Base-by-base conservation (phyloP, 2,888 invertebrate genomes). In the Odontomyia ornata region DNA sequence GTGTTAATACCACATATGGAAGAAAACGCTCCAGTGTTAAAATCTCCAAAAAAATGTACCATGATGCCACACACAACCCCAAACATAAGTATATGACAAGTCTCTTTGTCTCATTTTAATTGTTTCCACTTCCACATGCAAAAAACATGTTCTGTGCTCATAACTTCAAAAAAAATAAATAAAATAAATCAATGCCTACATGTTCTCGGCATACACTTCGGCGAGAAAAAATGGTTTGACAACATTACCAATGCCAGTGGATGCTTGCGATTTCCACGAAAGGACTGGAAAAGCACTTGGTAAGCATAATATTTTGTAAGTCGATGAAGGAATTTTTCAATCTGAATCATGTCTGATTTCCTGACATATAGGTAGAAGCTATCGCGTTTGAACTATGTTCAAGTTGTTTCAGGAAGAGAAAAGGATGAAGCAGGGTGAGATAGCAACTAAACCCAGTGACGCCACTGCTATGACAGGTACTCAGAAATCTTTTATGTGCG, bases 311-410 rank as follows among this genome's bases (percentile, higher is more conserved):
- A 52, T 52, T 52, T 15, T 4, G 52, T 15, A 15, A 15, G 13
- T 52, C 15, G 52, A 15, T 18, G 18, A 4, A 52, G 52, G 52
- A 52, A 52, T 52, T 52, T 52, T 52, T 52, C 52, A 52, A 52
- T 52, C 52, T 18, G 52, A 52, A 52, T 52, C 52, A 52, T 52
- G 52, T 52, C 52, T 52, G 52, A 52, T 52, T 52, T 52, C 52
- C 52, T 52, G 52, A 52, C 52, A 52, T 52, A 52, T 52, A 4
- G 52, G 13, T 52, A 52, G 13, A 52, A 9, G 52, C 13, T 52
- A 52, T 52, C 52, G 52, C 52, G 52, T 18, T 52, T 9, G 5
- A 5, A 36, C 36, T 36, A 36, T 36, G 36, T 9, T 36, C 5
- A 36, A 9, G 5, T 5, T 36, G 3, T 36, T 36, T 5, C 36